Evolutionary conservation across 2,888 invertebrate genomes (phyloP), one percentile per base, ranked within the genome.

Genomic region (Folsomia candida): DNA sequence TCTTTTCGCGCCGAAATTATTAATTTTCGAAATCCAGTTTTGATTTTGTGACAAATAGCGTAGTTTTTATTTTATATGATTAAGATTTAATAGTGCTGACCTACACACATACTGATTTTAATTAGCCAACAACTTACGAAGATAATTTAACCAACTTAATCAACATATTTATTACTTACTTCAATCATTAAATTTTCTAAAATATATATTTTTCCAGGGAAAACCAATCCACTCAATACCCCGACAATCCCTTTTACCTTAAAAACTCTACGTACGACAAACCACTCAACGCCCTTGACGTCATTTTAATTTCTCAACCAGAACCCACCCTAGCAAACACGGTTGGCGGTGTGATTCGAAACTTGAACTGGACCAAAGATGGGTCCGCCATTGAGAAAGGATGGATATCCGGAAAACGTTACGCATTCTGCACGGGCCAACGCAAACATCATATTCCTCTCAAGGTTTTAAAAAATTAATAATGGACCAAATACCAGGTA

Each of bases 381-480:
- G 68, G 70, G 11, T 67, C 65, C 26, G 27, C n/a, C 4, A 47
- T 73, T 1, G 70, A 73, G 25, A 26, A 65, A 14, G 63, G 65
- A 22, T 75, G 72, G 72, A 1, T 60, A 18, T 28, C 64, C 6
- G 75, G 75, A 60, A 69, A 71, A 20, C 75, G 73, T 18, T 73
- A 73, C 57, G 70, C 71, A 1, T 75, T 70, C 28, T 75, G 75
- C 26, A 75, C 72, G 14, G 72, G 70, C 20, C 28, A 22, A 14
- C 59, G 37, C 4, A 61, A 59, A 54, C 62, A 57, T 27, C 26
- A 73, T 22, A 54, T 73, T 71, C 70, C 73, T 22, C 54, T 75
- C 26, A 59, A 71, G 28, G 78, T 78, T n/a, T n/a, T n/a, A n/a
- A n/a, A n/a, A n/a, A n/a, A n/a, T n/a, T n/a, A n/a, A n/a, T n/a